Evolutionary conservation across 2,888 invertebrate species (phyloP), one percentile per base, ranked within the genome.

Genomic region (Neria commutata): DNA sequence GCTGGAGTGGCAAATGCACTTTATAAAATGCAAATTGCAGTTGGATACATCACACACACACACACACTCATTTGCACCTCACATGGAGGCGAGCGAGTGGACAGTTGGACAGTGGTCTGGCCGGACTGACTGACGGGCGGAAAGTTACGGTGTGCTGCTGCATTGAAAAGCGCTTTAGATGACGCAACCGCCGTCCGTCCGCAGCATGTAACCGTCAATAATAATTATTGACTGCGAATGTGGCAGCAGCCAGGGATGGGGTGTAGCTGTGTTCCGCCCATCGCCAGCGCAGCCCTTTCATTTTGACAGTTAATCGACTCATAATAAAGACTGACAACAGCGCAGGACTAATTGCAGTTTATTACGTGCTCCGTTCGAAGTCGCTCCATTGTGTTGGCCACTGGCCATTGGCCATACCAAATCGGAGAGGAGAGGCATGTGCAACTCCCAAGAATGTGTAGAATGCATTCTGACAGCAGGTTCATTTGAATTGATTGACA

Each of bases 321-420:
- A 47, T 47, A 47, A 54, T 54, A 34, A 47, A 34, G 34, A 47
- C 47, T 47, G 54, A 54, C 46, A 34, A n/a, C 33, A 26, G 29
- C 33, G 33, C 34, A 47, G 47, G 47, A 47, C 54, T 37, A 54
- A 53, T 53, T 53, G 53, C 53, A 53, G 53, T 53, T 53, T 53
- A 53, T 47, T 54, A 54, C 17, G 46, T 46, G 46, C 21, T 19
- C 37, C n/a, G 8, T 37, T 37, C 10, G 5, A 11, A 5, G 29
- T 8, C 5, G 29, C 29, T 8, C 29, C 5, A 29, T 29, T 5
- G 29, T 11, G n/a, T n/a, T n/a, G n/a, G n/a, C n/a, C n/a, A n/a
- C n/a, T n/a, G n/a, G n/a, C n/a, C n/a, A n/a, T n/a, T n/a, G n/a
- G n/a, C n/a, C n/a, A n/a, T n/a, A n/a, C n/a, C n/a, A n/a, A n/a